These are phyloP conservation scores for Galeruca laticollis DNA, from an alignment of 2,888 invertebrate species.

Conservation along the genomic window DNA sequence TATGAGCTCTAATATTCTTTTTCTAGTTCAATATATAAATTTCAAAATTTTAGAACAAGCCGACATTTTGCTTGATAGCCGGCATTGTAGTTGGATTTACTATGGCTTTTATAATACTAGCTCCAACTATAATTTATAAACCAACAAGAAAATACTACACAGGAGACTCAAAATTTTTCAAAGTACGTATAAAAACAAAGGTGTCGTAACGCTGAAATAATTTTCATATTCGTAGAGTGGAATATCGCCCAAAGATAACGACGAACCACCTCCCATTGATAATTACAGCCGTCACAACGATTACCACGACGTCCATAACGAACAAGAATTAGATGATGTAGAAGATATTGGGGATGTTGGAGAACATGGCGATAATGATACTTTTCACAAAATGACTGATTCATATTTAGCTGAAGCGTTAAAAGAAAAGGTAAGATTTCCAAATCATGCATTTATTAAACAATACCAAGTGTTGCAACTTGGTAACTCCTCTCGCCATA, in stretches of 20 bases:
- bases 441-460: no score
- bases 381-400: slow-evolving; percentile 69
- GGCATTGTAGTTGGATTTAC: slow-evolving; percentile 83
- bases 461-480: no score
- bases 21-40: no score
- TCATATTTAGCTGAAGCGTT: slow-evolving; percentile 76
- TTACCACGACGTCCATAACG: slow-evolving; percentile 36
- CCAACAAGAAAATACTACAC: slow-evolving; percentile 22
- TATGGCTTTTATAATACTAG: slow-evolving; percentile 75
- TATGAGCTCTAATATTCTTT: no score
- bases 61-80: slow-evolving; percentile 68
- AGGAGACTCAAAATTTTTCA: slow-evolving; percentile 10
- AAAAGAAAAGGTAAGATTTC: slow-evolving; percentile 70
- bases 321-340: slow-evolving; percentile 60
- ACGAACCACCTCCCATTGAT: slow-evolving; percentile 2
- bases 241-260: neutral
- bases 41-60: slow-evolving; percentile 34
- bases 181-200: neutral
- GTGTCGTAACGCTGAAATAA: neutral
- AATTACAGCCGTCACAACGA: slow-evolving; percentile 27
- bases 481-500: no score
- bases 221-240: neutral
- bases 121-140: slow-evolving; percentile 47
- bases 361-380: slow-evolving; percentile 57
- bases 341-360: slow-evolving; percentile 55